A percentile compares a stretch with the other conserved stretches of the same genome.
Evolutionary conservation across 1,140 invertebrate species (phyloP).

Genomic region (Zelostemma sp.): DNA sequence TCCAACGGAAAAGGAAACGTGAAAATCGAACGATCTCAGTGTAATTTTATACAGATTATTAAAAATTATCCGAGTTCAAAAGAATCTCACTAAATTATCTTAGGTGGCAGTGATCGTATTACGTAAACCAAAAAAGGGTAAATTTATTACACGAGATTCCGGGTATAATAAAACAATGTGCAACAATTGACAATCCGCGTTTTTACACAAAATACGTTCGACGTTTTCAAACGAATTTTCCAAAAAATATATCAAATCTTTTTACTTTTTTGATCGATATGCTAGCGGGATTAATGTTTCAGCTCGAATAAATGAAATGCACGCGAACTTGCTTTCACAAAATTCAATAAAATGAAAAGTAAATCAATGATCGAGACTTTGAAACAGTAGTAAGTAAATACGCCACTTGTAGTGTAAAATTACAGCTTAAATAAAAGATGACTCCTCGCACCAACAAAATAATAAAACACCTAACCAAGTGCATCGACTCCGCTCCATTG

Average conservation of each 20-base stretch:
- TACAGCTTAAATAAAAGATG: background rate
- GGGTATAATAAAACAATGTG: background rate
- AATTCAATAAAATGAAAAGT: no score
- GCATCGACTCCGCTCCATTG: background rate
- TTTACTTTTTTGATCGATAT: no score
- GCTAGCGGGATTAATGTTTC: no score
- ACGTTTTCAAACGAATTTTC: background rate
- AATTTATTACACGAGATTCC: slow-evolving; percentile 1
- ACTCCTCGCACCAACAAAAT: background rate
- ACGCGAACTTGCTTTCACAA: no score
- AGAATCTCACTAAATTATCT: slow-evolving; percentile 4
- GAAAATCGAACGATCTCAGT: no score
- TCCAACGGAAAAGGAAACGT: background rate
- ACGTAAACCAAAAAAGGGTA: background rate
- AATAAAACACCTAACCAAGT: background rate
- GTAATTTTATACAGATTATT: background rate
- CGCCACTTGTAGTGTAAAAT: background rate
- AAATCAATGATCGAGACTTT: no score
- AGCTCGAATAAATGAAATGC: background rate
- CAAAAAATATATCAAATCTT: no score
- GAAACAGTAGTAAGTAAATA: background rate
- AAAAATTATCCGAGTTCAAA: background rate
- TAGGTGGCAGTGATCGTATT: slow-evolving; percentile 2
- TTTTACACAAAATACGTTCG: background rate
- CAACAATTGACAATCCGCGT: background rate